Conservation (phyloP, 30 jellyfish, hydroid and myxozoan species). For the Sanderia malayensis region DNA sequence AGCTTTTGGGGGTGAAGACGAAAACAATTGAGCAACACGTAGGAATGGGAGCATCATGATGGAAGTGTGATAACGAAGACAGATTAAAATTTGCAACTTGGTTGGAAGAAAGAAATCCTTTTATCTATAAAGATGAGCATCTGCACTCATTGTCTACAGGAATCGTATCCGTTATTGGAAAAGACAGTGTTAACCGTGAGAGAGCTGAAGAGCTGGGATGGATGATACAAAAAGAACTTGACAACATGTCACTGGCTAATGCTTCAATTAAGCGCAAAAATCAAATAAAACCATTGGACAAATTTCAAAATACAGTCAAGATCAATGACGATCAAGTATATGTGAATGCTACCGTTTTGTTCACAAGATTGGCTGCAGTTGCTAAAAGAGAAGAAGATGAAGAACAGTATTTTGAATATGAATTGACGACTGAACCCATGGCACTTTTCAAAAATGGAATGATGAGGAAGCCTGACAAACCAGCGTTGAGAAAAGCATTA, state of each 20-base stretch:
- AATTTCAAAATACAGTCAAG: constrained; percentile 18
- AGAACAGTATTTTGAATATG: constrained; percentile 46
- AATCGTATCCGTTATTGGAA: constrained; percentile 16
- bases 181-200: constrained; percentile 56
- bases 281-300: constrained; percentile 20
- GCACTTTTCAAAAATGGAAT: constrained; percentile 22
- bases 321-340: constrained; percentile 26
- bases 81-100: constrained; percentile 15
- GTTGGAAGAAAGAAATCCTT: constrained; percentile 44
- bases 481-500: constrained; percentile 11
- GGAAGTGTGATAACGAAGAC: constrained; percentile 47
- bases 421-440: constrained; percentile 36
- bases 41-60: constrained; percentile 43
- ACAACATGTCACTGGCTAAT: constrained; percentile 33
- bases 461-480: constrained; percentile 63
- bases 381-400: constrained; percentile 42
- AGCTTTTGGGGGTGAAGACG: constrained; percentile 11
- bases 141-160: constrained; percentile 51
- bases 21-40: constrained; percentile 53
- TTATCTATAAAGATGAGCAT: constrained; percentile 3
- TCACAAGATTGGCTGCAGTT: constrained; percentile 54
- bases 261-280: constrained; percentile 29
- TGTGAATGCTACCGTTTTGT: constrained; percentile 54
- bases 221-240: constrained; percentile 31
- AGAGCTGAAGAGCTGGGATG: constrained; percentile 47